phyloP scores from a whole-genome alignment of 1,140 invertebrate genomes.

The Dendrolimus kikuchii region DNA sequence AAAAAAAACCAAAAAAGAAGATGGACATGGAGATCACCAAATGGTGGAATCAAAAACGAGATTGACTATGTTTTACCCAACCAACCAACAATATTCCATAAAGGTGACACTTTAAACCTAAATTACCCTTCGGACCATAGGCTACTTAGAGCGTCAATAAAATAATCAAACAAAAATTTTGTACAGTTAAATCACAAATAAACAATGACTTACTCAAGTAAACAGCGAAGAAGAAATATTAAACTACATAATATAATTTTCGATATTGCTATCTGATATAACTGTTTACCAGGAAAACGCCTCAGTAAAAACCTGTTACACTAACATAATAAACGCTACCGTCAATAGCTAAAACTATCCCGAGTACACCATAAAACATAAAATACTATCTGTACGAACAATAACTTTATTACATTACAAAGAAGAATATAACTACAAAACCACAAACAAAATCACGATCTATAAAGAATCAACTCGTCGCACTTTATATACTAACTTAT shows the following conservation, averaged over 20 bases:
- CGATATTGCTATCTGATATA: no score
- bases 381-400: constrained; percentile 1
- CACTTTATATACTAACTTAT: constrained; percentile 3
- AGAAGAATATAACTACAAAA: constrained; percentile 6
- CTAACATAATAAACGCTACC: no score
- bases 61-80: constrained; percentile 6
- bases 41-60: constrained; percentile 9
- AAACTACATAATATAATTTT: background rate
- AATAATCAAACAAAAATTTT: constrained; percentile 4
- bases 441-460: constrained; percentile 1
- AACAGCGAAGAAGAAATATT: background rate
- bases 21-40: constrained; percentile 12
- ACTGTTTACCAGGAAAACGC: no score
- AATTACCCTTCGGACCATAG: constrained; percentile 7
- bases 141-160: constrained; percentile 5
- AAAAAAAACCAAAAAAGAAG: constrained; percentile 6
- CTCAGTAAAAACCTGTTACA: no score
- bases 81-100: constrained; percentile 3
- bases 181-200: background rate
- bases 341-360: background rate
- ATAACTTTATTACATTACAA: background rate
- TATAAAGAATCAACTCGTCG: constrained; percentile 3
- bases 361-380: background rate
- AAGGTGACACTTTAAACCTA: constrained; percentile 2
- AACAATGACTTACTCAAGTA: background rate